phyloP scores from a whole-genome alignment of 1,140 invertebrate genomes.

The Dendrolimus punctatus region DNA sequence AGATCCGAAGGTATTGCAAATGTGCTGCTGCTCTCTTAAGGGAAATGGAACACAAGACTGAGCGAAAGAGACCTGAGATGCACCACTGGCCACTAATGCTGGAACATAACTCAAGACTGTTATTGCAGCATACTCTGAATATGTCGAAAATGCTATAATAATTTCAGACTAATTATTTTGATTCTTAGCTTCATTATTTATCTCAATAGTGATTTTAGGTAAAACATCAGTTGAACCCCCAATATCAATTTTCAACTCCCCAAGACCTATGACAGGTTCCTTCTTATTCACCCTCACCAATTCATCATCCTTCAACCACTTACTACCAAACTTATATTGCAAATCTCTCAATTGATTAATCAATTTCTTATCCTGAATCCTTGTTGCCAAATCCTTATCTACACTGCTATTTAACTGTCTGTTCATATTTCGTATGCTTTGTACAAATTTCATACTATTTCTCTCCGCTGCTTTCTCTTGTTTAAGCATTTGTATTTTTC shows the following conservation, averaged over 20 bases:
- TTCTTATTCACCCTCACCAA: constrained; percentile 20
- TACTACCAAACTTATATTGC: constrained; percentile 25
- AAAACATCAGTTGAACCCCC: constrained; percentile 13
- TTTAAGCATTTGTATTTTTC: no score
- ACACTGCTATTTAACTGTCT: not conserved
- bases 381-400: constrained; percentile 1
- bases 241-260: constrained; percentile 43
- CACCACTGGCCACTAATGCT: no score
- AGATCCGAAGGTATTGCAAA: no score
- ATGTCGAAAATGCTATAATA: no score
- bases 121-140: no score
- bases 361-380: constrained; percentile 30
- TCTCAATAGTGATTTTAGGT: constrained; percentile 16
- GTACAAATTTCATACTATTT: no score
- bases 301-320: constrained; percentile 34
- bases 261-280: constrained; percentile 9
- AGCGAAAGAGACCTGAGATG: no score
- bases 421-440: not conserved
- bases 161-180: not conserved
- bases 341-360: constrained; percentile 35
- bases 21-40: no score
- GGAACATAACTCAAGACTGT: no score
- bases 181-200: constrained; percentile 4
- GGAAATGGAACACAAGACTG: no score
- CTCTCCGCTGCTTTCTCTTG: no score